Conservation (phyloP, 1,140 invertebrate species). For the Proctacanthus coquilletti region DNA sequence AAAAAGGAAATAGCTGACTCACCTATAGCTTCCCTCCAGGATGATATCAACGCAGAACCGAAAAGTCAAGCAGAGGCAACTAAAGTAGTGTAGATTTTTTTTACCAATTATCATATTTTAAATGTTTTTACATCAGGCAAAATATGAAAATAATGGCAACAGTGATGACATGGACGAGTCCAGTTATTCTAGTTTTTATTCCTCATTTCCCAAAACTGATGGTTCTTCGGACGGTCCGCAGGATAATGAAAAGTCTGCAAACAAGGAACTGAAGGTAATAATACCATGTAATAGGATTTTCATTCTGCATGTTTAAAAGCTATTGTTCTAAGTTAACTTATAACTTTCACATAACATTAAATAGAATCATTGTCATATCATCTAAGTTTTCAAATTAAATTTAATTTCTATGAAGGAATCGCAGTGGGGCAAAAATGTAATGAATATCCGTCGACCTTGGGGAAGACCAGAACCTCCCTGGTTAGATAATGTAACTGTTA, state of each 20-base stretch:
- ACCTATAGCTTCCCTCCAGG: constrained; percentile 24
- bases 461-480: constrained; percentile 39
- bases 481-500: constrained; percentile 39
- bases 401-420: no score
- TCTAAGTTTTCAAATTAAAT: no score
- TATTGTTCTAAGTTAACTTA: no score
- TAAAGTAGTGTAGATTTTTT: neutral
- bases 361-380: no score
- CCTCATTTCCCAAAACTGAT: constrained; percentile 38
- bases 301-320: no score
- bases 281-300: no score
- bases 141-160: constrained; percentile 27
- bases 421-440: no score
- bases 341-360: no score
- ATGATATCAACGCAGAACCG: constrained; percentile 13
- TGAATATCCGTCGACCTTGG: no score
- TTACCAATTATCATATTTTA: constrained; percentile 1
- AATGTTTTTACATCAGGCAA: constrained; percentile 5
- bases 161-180: constrained; percentile 32
- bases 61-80: constrained; percentile 8
- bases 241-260: constrained; percentile 24
- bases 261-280: no score
- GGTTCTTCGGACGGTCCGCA: constrained; percentile 24
- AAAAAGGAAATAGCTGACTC: constrained; percentile 35
- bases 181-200: constrained; percentile 38